phyloP scores from a whole-genome alignment of 2,888 invertebrate species.

The Hesperia comma region DNA sequence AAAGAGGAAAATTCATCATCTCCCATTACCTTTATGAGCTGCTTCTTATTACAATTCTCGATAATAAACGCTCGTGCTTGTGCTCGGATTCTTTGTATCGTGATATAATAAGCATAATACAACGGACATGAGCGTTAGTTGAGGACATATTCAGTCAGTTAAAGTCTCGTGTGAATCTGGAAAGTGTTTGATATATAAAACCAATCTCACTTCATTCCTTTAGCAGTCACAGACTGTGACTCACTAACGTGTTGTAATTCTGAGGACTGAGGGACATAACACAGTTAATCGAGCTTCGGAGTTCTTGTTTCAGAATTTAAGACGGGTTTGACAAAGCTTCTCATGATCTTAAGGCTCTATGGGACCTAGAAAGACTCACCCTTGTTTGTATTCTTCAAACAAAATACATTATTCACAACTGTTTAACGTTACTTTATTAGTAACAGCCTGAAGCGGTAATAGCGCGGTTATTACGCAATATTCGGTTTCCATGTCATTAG shows the following conservation, averaged over 20 bases:
- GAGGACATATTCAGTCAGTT: no score
- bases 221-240: not conserved
- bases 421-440: not conserved
- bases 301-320: not conserved
- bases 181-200: no score
- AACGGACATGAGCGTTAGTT: no score
- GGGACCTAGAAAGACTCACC: no score
- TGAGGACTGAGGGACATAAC: not conserved
- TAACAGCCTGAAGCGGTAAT: not conserved
- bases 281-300: not conserved
- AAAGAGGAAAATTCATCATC: conserved; percentile 32
- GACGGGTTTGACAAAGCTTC: not conserved
- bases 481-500: conserved; percentile 13
- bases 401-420: no score
- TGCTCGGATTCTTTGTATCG: no score
- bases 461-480: conserved; percentile 8
- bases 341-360: no score
- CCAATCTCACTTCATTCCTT: not conserved
- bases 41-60: no score
- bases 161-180: no score
- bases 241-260: not conserved
- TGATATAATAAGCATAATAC: no score
- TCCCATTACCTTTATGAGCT: conserved; percentile 11
- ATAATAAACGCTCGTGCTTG: no score
- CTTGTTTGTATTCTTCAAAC: no score